Evolutionary conservation across 2,888 invertebrate species (phyloP).

Genomic region (Spicauda simplicius): DNA sequence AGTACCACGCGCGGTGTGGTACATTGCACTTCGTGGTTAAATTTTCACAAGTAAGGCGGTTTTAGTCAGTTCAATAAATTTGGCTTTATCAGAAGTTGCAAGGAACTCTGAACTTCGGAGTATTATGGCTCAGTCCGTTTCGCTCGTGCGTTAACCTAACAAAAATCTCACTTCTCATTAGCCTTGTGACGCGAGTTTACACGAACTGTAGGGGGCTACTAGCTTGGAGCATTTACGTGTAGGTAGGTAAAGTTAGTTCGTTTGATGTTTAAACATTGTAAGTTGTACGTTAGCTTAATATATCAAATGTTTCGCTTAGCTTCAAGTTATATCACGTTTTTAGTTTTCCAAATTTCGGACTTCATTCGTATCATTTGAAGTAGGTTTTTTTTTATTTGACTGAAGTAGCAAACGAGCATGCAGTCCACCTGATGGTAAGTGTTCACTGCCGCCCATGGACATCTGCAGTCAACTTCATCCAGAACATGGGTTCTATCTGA

Average conservation of each 20-base stretch:
- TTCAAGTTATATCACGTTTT: too few species aligned
- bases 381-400: too few species aligned
- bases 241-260: not conserved
- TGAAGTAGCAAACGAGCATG: too few species aligned
- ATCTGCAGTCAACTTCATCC: too few species aligned
- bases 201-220: conserved; percentile 32
- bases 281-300: too few species aligned
- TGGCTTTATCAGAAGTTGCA: conserved; percentile 76
- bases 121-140: conserved; percentile 62
- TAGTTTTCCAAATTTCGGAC: too few species aligned
- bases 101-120: conserved; percentile 74
- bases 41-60: conserved; percentile 78
- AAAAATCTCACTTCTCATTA: conserved; percentile 61
- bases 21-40: conserved; percentile 75
- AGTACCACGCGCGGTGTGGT: conserved; percentile 75
- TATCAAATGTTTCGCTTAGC: too few species aligned
- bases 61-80: conserved; percentile 80
- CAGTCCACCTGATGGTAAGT: too few species aligned
- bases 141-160: conserved; percentile 57
- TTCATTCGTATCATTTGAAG: too few species aligned
- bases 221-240: not conserved
- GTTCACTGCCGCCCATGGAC: too few species aligned
- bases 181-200: conserved; percentile 57
- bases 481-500: too few species aligned
- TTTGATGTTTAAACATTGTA: too few species aligned